phyloP scores from a whole-genome alignment of 1,140 invertebrate genomes.

The Procambarus clarkii region DNA sequence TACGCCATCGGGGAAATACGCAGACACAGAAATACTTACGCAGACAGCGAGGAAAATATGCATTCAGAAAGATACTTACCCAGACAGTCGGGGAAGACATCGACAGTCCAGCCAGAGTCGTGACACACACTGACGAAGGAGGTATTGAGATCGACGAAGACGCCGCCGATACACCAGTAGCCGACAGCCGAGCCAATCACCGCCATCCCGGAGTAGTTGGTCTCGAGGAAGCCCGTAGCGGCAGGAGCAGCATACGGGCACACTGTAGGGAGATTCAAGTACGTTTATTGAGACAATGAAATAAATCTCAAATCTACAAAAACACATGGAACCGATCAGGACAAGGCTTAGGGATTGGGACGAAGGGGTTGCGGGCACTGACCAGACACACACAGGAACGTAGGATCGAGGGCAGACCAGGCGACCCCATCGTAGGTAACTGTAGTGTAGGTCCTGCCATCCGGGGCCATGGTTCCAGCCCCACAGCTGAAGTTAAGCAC shows the following conservation, averaged over 20 bases:
- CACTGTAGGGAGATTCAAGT: neutral
- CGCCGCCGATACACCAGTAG: neutral
- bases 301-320: no score
- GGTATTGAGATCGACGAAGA: neutral
- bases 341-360: no score
- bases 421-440: neutral
- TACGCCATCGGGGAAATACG: no score
- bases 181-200: neutral
- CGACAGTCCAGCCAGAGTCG: neutral
- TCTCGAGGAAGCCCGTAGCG: neutral
- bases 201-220: neutral
- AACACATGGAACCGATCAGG: no score
- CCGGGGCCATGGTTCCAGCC: neutral
- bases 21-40: no score
- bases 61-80: neutral
- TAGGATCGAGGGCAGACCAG: neutral
- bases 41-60: no score
- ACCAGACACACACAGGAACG: neutral
- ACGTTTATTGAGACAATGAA: no score
- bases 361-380: neutral
- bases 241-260: neutral
- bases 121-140: neutral
- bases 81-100: neutral
- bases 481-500: neutral
- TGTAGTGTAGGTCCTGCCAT: neutral